phyloP scores from a whole-genome alignment of 2,888 invertebrate species.

The Spisula subtruncata region DNA sequence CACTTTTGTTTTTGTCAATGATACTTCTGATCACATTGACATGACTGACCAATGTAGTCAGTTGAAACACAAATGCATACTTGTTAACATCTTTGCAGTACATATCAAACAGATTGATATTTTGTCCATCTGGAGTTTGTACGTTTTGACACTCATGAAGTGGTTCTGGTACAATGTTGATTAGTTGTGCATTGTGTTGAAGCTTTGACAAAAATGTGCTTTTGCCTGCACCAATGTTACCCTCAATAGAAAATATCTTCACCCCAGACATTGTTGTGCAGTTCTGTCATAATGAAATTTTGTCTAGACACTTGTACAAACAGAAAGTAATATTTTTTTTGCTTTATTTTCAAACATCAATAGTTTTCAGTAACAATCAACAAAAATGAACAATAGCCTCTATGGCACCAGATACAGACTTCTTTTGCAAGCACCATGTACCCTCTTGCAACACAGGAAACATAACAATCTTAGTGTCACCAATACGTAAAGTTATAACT shows the following conservation, averaged over 20 bases:
- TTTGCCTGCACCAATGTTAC: slow-evolving; percentile 35
- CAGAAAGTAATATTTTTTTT: too few species aligned
- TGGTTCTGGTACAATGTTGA: neutral
- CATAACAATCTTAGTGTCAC: slow-evolving; percentile 25
- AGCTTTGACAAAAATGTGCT: neutral
- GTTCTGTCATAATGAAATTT: too few species aligned
- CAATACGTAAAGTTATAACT: neutral
- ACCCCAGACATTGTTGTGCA: neutral
- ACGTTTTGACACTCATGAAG: slow-evolving; percentile 13
- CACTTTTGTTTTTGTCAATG: neutral
- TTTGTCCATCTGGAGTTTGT: neutral
- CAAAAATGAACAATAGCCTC: slow-evolving; percentile 4
- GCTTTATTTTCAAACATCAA: too few species aligned
- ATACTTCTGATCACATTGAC: neutral
- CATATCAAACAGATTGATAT: neutral
- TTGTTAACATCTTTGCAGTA: neutral
- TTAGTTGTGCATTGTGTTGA: too few species aligned
- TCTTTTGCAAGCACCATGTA: neutral
- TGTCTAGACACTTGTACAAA: too few species aligned
- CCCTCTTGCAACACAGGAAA: neutral
- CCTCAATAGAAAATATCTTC: slow-evolving; percentile 20
- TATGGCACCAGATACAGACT: slow-evolving; percentile 10
- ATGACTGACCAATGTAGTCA: neutral
- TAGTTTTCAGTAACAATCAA: neutral
- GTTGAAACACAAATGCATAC: slow-evolving; percentile 5